Percentiles rank a stretch among this genome's conserved stretches.
These are phyloP conservation scores for Bedellia somnulentella DNA, from an alignment of 2,888 invertebrate species.

Conservation along the genomic window DNA sequence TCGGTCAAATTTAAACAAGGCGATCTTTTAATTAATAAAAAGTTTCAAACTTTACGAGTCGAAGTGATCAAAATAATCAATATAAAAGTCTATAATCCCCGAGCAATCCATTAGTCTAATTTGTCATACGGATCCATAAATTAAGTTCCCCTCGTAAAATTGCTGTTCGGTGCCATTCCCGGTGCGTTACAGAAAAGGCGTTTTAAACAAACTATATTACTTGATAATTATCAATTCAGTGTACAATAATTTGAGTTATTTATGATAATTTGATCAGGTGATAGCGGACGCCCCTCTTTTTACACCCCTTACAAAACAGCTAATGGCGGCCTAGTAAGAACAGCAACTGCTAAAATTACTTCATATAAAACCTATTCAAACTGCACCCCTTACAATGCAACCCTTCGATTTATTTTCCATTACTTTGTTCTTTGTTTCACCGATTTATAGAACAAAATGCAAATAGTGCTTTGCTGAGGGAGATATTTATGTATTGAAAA, in stretches of 20 bases:
- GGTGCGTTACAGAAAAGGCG: constrained; percentile 28
- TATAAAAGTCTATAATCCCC: neutral
- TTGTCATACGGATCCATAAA: constrained; percentile 47
- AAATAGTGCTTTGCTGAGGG: too few relatives aligned
- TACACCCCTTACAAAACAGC: constrained; percentile 22
- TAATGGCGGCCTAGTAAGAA: constrained; percentile 38
- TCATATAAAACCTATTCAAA: constrained; percentile 42
- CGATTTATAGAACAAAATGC: too few relatives aligned
- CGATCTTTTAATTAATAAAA: neutral
- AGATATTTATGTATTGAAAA: too few relatives aligned
- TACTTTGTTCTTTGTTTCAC: constrained; percentile 22
- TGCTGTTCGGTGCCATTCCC: too few relatives aligned
- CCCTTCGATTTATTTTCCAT: constrained; percentile 43
- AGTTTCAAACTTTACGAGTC: neutral
- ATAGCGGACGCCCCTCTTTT: constrained; percentile 5
- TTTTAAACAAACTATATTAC: constrained; percentile 52
- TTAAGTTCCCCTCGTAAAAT: constrained; percentile 33
- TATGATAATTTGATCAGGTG: constrained; percentile 10
- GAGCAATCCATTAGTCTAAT: constrained; percentile 34
- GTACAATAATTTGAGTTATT: constrained; percentile 27
- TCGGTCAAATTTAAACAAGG: neutral
- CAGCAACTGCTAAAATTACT: constrained; percentile 33
- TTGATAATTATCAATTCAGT: constrained; percentile 38
- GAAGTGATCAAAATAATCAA: neutral
- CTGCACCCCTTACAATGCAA: constrained; percentile 23